Base-by-base conservation (phyloP, 2,888 invertebrate genomes). In the Microplitis manilae region DNA sequence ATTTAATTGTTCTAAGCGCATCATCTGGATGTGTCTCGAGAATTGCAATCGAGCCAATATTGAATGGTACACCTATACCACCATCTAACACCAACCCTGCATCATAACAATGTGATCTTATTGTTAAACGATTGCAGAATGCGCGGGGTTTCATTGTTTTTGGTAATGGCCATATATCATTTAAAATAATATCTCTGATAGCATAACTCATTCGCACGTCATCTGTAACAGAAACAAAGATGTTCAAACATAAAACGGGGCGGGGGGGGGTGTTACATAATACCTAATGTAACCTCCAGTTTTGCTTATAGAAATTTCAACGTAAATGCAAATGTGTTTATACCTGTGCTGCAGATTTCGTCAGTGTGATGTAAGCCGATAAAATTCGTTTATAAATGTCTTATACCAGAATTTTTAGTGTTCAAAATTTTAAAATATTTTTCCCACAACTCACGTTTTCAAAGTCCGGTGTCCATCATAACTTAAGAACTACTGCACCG, bases 51-150 rank as follows among this genome's bases (percentile, higher is more conserved):
- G 97, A 95, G 1, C 99, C 99, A 87, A 97, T 97, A 90, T 98
- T 98, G 90, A 99, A 99, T 0, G 95, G 94, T 87, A 96, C 97
- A 0, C 96, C 96, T 15, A 97, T 94, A 80, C 98, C 97, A 39
- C 99, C 99, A 89, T 99, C 99, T 30, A 99, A 94, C 0, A 99
- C 98, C 17, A 99, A 91, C 87, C 95, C 92, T 13, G 96, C 97
- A 90, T 97, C 96, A 85, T 94, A 94, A 91, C 99, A 99, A 79
- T 96, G 94, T 1, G 98, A 98, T 86, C 94, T 94, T 39, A 98
- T 93, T 71, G 93, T 93, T 73, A 98, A 92, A 70, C 93, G 93
- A 40, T 91, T 91, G 0, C 96, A 96, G 86, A 94, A 95, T 80
- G 95, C 96, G 69, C 96, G 92, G 0, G 95, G 94, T 61, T 94